Evolutionary conservation across 2,113 vertebrate genomes (phyloP).

Genomic region (Istiophorus platypterus): DNA sequence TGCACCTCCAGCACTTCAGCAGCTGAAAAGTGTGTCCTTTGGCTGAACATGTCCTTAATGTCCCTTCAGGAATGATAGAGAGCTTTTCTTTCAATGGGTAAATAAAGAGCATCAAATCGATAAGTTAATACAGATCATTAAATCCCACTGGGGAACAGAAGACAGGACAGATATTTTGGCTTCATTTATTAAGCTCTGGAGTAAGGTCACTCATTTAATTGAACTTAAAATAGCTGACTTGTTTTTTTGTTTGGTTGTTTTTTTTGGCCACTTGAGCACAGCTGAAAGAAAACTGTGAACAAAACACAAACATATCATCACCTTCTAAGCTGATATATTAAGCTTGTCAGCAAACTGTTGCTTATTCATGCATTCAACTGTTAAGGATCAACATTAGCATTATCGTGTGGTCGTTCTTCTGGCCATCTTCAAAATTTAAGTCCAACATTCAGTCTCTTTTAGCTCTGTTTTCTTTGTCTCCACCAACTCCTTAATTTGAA

Average conservation of each 20-base stretch:
- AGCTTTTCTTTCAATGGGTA: constrained; percentile 24
- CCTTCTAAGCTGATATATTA: too few species aligned
- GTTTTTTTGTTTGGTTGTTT: not conserved
- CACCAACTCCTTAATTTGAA: not conserved
- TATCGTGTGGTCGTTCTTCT: not conserved
- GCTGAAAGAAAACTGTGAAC: not conserved
- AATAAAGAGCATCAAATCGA: constrained; percentile 18
- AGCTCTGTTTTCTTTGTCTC: not conserved
- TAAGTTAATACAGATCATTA: constrained; percentile 26
- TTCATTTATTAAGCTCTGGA: constrained; percentile 21
- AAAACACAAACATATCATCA: not conserved
- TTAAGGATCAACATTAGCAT: too few species aligned
- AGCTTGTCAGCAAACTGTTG: too few species aligned
- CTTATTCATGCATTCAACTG: too few species aligned
- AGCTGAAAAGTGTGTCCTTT: constrained; percentile 10
- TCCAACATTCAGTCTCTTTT: not conserved
- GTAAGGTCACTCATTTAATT: constrained; percentile 16
- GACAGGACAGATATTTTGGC: constrained; percentile 4
- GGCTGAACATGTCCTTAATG: constrained; percentile 49
- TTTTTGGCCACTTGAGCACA: not conserved
- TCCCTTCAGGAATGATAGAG: constrained; percentile 19
- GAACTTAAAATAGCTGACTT: not conserved
- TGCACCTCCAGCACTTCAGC: not conserved
- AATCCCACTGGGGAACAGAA: constrained; percentile 15
- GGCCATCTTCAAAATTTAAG: too few species aligned